Evolutionary conservation across 2,113 vertebrate species (phyloP).

Genomic region (Rostratula benghalensis): DNA sequence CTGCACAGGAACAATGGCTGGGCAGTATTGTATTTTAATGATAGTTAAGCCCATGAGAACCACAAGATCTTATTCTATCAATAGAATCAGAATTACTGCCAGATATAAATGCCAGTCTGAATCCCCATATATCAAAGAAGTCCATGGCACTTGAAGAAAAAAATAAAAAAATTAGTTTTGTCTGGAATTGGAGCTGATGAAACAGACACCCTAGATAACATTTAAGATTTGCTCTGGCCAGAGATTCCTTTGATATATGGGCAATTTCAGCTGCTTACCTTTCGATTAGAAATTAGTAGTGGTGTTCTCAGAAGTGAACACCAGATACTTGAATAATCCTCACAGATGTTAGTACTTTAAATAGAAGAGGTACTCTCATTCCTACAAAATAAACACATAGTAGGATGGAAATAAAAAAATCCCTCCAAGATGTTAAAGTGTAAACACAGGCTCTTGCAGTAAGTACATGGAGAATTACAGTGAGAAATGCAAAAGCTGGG

Average conservation of each 20-base stretch:
- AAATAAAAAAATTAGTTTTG: neutral
- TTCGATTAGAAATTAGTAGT: neutral
- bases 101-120: neutral
- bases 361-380: neutral
- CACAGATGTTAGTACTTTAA: constrained; percentile 22
- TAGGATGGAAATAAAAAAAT: neutral
- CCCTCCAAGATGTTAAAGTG: neutral
- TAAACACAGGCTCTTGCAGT: neutral
- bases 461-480: neutral
- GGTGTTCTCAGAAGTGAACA: neutral
- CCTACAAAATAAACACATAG: neutral
- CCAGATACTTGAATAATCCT: neutral
- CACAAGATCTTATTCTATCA: neutral
- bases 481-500: neutral
- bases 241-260: neutral
- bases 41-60: neutral
- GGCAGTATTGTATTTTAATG: neutral
- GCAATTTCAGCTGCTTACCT: neutral
- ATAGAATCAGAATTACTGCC: neutral
- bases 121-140: neutral
- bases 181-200: neutral
- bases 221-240: neutral
- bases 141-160: neutral
- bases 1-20: neutral
- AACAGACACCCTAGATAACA: neutral